Percentiles rank a stretch among this genome's conserved stretches.
These are phyloP conservation scores for Sipha flava DNA, from an alignment of 1,140 invertebrate genomes.

Conservation along the genomic window DNA sequence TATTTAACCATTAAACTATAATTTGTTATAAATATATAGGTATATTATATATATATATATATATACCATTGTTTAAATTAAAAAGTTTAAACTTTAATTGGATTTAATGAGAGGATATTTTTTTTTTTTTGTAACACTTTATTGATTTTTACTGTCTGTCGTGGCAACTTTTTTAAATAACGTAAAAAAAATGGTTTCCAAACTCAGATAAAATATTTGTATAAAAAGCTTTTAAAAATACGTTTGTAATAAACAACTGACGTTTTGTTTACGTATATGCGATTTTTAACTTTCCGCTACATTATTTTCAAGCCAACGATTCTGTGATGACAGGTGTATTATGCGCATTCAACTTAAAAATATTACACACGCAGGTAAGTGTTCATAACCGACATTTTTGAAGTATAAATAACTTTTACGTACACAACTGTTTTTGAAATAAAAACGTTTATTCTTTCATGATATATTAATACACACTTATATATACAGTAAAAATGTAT, in stretches of 20 bases:
- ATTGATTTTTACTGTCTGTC: neutral
- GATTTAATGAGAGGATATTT: neutral
- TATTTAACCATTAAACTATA: too few relatives aligned
- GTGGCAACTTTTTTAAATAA: neutral
- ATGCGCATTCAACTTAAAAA: neutral
- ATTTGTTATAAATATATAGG: too few relatives aligned
- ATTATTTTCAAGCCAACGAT: neutral
- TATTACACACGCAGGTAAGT: neutral
- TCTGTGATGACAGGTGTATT: neutral
- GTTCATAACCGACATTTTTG: neutral
- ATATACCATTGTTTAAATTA: neutral
- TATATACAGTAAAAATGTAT: too few relatives aligned
- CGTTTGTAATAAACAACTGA: neutral
- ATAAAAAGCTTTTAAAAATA: neutral
- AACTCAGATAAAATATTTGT: neutral
- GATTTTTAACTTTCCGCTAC: constrained; percentile 4
- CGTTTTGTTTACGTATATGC: neutral
- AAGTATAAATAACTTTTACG: neutral
- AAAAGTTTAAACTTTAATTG: neutral
- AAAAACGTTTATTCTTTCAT: too few relatives aligned
- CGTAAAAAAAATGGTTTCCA: neutral
- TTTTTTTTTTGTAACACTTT: neutral
- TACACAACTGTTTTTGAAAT: neutral
- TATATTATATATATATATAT: too few relatives aligned
- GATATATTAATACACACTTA: too few relatives aligned